Conservation (phyloP, 2,113 vertebrate species). For the Ceratotherium simum region DNA sequence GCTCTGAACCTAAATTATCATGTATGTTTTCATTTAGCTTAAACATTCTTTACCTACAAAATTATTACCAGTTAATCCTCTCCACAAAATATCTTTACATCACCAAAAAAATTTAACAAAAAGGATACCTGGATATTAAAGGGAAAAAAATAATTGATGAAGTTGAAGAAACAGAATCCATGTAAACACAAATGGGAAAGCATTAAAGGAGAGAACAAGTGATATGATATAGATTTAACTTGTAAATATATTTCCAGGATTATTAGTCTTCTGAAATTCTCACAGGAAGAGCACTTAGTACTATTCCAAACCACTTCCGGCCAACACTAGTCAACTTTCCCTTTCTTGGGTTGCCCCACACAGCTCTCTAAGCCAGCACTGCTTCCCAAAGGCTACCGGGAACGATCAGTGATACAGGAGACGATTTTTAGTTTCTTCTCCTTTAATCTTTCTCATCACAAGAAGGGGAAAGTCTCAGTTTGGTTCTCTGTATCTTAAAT, state of each 20-base stretch:
- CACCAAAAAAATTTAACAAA: slow-evolving; percentile 65
- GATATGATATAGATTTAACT: not conserved
- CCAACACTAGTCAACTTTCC: not conserved
- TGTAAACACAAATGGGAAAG: slow-evolving; percentile 81
- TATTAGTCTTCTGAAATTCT: not conserved
- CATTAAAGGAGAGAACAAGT: slow-evolving; percentile 89
- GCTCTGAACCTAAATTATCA: not conserved
- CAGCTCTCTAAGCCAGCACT: not conserved
- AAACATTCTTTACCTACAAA: slow-evolving; percentile 29
- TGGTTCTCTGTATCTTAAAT: not conserved
- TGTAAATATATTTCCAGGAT: slow-evolving; percentile 7
- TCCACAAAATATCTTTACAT: slow-evolving; percentile 72
- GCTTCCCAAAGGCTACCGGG: not conserved
- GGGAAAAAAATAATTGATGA: slow-evolving; percentile 64
- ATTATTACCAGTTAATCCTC: slow-evolving; percentile 68
- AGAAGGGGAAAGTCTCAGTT: not conserved
- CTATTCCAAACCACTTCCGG: not conserved
- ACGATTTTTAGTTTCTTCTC: not conserved
- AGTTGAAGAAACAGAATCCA: slow-evolving; percentile 47
- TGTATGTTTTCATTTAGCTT: not conserved
- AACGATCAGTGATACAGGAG: not conserved
- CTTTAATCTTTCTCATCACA: not conserved
- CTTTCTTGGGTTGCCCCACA: not conserved
- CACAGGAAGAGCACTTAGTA: not conserved
- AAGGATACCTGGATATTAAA: slow-evolving; percentile 75